Evolutionary conservation across 2,797 vertebrate species (phyloP).

Genomic region (Silurus lanzhouensis): DNA sequence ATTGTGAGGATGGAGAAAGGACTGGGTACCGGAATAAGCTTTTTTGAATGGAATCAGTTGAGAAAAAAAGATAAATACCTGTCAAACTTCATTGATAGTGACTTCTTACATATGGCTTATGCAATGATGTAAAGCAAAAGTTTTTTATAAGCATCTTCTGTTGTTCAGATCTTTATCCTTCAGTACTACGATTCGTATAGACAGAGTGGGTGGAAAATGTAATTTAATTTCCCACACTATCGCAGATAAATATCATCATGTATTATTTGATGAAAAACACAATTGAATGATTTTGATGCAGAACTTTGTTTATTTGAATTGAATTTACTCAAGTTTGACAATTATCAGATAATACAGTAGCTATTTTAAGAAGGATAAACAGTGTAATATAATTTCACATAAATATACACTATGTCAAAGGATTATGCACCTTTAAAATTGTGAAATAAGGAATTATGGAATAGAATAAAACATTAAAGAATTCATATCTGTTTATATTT

Average conservation of each 20-base stretch:
- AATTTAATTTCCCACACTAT: not conserved
- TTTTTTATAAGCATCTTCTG: slow-evolving; percentile 1
- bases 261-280: not conserved
- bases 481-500: not conserved
- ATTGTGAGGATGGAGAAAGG: slow-evolving; percentile 28
- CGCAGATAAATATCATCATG: not conserved
- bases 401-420: not conserved
- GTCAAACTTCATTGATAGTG: slow-evolving; percentile 50
- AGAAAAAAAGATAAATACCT: slow-evolving; percentile 36
- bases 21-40: slow-evolving; percentile 31
- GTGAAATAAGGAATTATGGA: not conserved
- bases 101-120: slow-evolving; percentile 38
- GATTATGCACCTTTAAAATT: too few species aligned
- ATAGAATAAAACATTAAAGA: not conserved
- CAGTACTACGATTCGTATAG: not conserved
- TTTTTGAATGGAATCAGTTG: slow-evolving; percentile 23
- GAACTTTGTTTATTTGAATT: not conserved
- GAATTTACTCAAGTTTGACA: not conserved
- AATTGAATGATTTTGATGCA: not conserved
- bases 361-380: not conserved
- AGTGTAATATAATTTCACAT: not conserved
- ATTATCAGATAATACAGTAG: not conserved
- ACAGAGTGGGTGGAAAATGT: not conserved
- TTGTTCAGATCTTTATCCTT: not conserved
- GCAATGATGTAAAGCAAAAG: too few species aligned